Base-by-base conservation (phyloP, 2,797 vertebrate genomes). In the Spea hammondii region DNA sequence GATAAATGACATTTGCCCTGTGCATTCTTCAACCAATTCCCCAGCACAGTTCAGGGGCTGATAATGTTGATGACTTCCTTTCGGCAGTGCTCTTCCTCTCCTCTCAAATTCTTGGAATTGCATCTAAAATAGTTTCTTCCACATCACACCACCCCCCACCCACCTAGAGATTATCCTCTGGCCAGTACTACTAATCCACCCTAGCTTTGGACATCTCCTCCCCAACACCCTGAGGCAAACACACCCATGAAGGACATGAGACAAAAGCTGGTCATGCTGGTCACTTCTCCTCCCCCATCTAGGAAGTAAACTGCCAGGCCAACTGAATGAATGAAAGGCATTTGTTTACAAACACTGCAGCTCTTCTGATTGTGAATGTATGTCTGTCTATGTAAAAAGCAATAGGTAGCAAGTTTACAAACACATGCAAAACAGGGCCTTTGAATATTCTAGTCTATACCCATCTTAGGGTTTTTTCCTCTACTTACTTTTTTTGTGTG, bases 291-390 rank as follows among this genome's bases (percentile, higher is more conserved):
- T 55, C 74, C 74, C 74, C 79, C 79, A 50, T 14, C 32, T 54
- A 68, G 74, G 70, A 81, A 77, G 66, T 66, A 47, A 53, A 54
- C 45, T 73, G 32, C 59, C 59, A 62, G 5, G 72, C 53, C 46
- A 60, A 45, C 57, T 48, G 70, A 62, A 51, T 72, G 13, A 49
- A 11, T 74, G 71, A 75, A 77, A 81, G 62, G 49, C 70, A 67
- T 73, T 71, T 81, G 79, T 81, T 81, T 81, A 81, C 79, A 47
- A 77, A 81, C 79, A 81, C 47, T 54, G 55, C 46, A 55, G 12
- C 47, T 13, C 59, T 60, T 62, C 12, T 8, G 64, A 10, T 69
- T 51, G 49, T 69, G 59, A 62, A 14, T 62, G 59, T 10, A n/a
- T 48, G 46, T 46, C 10, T 48, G 65, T 14, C 12, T 53, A 46